Conservation (phyloP, 2,113 vertebrate genomes). For the Plestiodon gilberti region DNA sequence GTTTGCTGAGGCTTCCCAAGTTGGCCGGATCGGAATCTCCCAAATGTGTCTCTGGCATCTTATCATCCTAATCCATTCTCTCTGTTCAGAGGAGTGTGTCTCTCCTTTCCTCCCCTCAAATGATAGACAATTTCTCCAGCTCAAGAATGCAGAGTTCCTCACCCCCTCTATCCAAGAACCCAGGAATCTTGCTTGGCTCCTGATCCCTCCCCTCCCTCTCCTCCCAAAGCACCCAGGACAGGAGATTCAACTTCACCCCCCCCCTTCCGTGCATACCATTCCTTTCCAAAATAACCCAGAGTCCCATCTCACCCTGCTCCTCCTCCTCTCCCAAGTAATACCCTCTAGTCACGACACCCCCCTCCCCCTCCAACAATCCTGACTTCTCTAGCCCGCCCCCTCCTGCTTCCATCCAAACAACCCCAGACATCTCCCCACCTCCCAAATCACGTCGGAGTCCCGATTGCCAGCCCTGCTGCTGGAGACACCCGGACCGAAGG, state of each 20-base stretch:
- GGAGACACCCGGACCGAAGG: background rate
- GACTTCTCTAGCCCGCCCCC: background rate
- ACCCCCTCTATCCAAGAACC: background rate
- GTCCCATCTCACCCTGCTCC: background rate
- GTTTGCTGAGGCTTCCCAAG: too few relatives aligned
- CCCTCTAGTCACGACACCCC: background rate
- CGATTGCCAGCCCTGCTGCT: background rate
- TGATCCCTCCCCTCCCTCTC: too few relatives aligned
- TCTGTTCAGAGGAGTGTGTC: background rate
- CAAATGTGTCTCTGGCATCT: background rate
- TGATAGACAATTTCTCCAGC: too few relatives aligned
- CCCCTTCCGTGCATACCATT: background rate
- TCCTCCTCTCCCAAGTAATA: accelerated
- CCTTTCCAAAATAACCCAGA: too few relatives aligned
- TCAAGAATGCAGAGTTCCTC: background rate
- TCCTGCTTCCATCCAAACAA: background rate
- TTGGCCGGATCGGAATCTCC: background rate
- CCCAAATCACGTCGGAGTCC: background rate
- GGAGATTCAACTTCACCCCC: background rate
- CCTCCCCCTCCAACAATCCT: background rate
- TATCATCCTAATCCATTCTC: background rate
- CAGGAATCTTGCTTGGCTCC: background rate
- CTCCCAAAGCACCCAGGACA: background rate
- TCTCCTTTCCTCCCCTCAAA: background rate
- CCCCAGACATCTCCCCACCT: background rate